A percentile compares a stretch with the other conserved stretches of the same genome.
Evolutionary conservation across 2,797 vertebrate genomes (phyloP).

Genomic region (Takifugu rubripes): DNA sequence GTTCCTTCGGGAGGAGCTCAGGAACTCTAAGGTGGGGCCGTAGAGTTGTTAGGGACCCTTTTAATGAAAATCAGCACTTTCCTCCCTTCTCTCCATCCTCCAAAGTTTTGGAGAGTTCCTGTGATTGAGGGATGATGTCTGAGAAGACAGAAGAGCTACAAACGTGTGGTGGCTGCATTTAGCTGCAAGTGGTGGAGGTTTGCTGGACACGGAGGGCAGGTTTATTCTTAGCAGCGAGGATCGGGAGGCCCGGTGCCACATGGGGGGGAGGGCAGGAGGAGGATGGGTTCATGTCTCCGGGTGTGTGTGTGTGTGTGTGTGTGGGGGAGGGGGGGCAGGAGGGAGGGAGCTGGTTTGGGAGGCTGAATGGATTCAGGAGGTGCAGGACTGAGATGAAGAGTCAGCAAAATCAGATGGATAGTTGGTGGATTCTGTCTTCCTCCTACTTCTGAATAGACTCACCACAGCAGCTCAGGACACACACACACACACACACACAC

Average conservation of each 20-base stretch:
- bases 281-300: no score
- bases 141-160: no score
- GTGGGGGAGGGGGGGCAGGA: conserved; percentile 43
- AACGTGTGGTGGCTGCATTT: conserved; percentile 48
- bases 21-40: no score
- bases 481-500: conserved; percentile 8
- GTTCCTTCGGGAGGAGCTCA: no score
- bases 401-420: conserved; percentile 51
- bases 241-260: conserved; percentile 44
- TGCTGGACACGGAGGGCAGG: conserved; percentile 18
- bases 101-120: conserved; percentile 2
- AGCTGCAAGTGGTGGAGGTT: conserved; percentile 46
- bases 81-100: no score
- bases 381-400: conserved; percentile 48
- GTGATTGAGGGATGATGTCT: no score
- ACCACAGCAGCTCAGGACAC: conserved; percentile 28
- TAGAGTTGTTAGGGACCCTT: no score
- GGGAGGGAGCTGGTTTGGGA: conserved; percentile 46
- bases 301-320: no score
- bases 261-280: conserved; percentile 47
- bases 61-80: no score
- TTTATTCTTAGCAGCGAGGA: conserved; percentile 61
- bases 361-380: conserved; percentile 50
- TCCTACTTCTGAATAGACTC: conserved; percentile 29
- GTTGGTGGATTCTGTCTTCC: conserved; percentile 2